Conservation (phyloP, 2,888 invertebrate genomes). For the Sarcophaga variegata region DNA sequence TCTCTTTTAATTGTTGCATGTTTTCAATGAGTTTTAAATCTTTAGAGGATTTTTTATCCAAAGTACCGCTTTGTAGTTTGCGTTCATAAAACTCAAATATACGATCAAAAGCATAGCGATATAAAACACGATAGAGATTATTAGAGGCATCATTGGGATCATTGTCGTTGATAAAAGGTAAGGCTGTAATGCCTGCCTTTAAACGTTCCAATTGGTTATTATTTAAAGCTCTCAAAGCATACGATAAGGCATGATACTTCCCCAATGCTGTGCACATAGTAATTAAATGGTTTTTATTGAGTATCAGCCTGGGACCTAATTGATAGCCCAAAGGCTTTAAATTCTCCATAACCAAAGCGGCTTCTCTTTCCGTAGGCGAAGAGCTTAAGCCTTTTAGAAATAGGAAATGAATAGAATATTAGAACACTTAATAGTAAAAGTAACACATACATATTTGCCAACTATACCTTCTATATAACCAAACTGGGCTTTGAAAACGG, state of each 20-base stretch:
- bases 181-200: conserved; percentile 72
- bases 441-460: too few relatives aligned
- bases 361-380: conserved; percentile 72
- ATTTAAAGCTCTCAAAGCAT: conserved; percentile 75
- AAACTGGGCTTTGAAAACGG: conserved; percentile 75
- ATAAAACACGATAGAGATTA: conserved; percentile 76
- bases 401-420: neutral
- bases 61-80: conserved; percentile 58
- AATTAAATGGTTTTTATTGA: conserved; percentile 76
- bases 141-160: conserved; percentile 63
- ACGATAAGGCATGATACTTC: conserved; percentile 78
- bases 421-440: neutral
- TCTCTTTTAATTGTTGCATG: conserved; percentile 73
- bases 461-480: conserved; percentile 76
- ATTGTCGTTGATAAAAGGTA: conserved; percentile 74
- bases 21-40: conserved; percentile 71
- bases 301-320: conserved; percentile 76
- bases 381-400: conserved; percentile 72
- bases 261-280: conserved; percentile 76
- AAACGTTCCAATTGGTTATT: conserved; percentile 74
- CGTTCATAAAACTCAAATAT: conserved; percentile 78
- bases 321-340: conserved; percentile 76
- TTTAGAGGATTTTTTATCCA: conserved; percentile 60
- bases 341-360: conserved; percentile 78
- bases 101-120: conserved; percentile 78